Percentiles rank a stretch among this genome's conserved stretches.
Evolutionary conservation across 2,113 vertebrate species (phyloP).

Genomic region (Silurus glanis): DNA sequence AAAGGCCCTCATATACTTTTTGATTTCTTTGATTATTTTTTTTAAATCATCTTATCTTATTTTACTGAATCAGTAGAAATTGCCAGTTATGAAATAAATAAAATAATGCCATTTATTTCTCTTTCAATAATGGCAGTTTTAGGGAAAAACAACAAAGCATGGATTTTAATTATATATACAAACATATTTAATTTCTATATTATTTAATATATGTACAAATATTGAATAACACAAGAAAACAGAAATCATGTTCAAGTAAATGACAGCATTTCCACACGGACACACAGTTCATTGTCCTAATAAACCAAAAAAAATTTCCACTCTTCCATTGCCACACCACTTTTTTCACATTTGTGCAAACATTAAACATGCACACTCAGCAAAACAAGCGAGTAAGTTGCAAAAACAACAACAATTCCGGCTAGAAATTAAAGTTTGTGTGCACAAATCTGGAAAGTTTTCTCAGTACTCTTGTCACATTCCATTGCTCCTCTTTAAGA

Average conservation of each 20-base stretch:
- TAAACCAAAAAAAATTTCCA: not conserved
- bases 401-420: too few species aligned
- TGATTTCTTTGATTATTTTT: not conserved
- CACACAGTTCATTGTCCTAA: not conserved
- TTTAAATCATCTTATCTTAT: not conserved
- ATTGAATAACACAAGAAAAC: not conserved
- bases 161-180: not conserved
- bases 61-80: too few species aligned
- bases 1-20: not conserved
- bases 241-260: not conserved
- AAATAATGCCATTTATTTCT: not conserved
- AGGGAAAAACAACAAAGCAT: not conserved
- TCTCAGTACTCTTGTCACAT: constrained; percentile 38
- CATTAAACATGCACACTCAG: not conserved
- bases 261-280: not conserved
- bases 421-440: not conserved
- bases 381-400: not conserved
- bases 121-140: not conserved
- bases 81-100: too few species aligned
- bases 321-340: not conserved
- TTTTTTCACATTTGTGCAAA: not conserved
- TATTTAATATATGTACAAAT: not conserved
- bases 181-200: not conserved
- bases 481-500: constrained; percentile 37
- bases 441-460: constrained; percentile 31